phyloP scores from a whole-genome alignment of 2,797 vertebrate genomes.

The Schizopygopsis pylzovi region DNA sequence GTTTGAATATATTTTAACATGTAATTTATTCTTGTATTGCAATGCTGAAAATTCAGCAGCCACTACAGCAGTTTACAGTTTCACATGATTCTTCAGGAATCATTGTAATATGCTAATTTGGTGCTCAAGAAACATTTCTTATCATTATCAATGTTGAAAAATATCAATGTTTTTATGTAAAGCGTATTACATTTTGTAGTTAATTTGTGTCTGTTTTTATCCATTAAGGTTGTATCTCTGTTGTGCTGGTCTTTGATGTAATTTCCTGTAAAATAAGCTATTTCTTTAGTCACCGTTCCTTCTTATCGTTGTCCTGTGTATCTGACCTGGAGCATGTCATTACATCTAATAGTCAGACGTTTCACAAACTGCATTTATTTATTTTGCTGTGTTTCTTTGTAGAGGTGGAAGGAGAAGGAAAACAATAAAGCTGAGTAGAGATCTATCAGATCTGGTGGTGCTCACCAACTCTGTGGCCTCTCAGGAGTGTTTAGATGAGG shows the following conservation, averaged over 20 bases:
- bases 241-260: not conserved
- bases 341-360: conserved; percentile 29
- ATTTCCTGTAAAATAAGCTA: not conserved
- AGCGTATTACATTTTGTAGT: not conserved
- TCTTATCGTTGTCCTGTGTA: not conserved
- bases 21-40: not conserved
- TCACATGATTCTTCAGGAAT: not conserved
- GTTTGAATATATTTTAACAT: not conserved
- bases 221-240: not conserved
- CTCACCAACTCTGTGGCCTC: conserved; percentile 95
- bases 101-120: not conserved
- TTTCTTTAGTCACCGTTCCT: not conserved
- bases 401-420: conserved; percentile 89
- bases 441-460: conserved; percentile 93
- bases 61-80: not conserved
- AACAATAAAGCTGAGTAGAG: conserved; percentile 95
- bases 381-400: conserved; percentile 25
- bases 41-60: not conserved
- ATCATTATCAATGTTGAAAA: not conserved
- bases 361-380: not conserved
- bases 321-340: conserved; percentile 1
- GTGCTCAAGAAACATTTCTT: not conserved
- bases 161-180: not conserved
- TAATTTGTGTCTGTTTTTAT: not conserved
- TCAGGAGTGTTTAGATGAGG: conserved; percentile 92